A percentile compares a stretch with the other conserved stretches of the same genome.
Evolutionary conservation across 2,797 vertebrate species (phyloP).

Genomic region (Chloroceryle amazona): DNA sequence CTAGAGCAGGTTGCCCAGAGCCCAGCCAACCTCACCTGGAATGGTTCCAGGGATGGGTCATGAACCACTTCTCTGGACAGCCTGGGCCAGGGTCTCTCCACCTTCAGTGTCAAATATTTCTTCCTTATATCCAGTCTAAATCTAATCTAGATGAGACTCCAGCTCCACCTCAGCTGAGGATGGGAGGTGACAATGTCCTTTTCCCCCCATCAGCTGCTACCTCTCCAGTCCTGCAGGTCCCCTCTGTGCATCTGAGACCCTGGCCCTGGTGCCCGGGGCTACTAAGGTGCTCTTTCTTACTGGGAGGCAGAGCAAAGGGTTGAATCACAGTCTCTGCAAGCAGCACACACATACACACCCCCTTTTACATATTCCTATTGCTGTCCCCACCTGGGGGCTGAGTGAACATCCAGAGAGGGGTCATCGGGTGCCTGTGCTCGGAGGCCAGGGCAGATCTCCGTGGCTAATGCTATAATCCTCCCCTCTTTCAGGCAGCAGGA

Average conservation of each 20-base stretch:
- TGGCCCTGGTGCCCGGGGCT: too few relatives aligned
- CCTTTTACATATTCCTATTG: not conserved
- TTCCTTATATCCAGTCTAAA: not conserved
- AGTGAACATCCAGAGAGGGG: not conserved
- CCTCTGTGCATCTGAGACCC: not conserved
- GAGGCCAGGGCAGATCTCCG: slow-evolving; percentile 52
- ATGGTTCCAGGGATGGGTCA: not conserved
- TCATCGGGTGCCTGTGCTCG: not conserved
- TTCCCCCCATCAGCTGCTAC: not conserved
- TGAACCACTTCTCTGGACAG: not conserved
- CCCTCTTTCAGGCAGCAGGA: slow-evolving; percentile 63
- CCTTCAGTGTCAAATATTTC: not conserved
- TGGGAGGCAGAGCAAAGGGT: not conserved
- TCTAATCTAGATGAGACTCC: not conserved
- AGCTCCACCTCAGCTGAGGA: not conserved
- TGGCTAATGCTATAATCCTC: slow-evolving; percentile 73
- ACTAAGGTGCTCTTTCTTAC: rapidly evolving
- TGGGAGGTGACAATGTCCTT: not conserved
- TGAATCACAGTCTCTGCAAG: too few relatives aligned
- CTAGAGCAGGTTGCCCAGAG: not conserved
- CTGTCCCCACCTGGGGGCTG: not conserved
- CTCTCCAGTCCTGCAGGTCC: not conserved
- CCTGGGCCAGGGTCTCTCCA: not conserved
- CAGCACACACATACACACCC: too few relatives aligned
- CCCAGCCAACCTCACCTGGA: not conserved